These are phyloP conservation scores for Scomber scombrus DNA, from an alignment of 2,113 vertebrate genomes.

Conservation along the genomic window DNA sequence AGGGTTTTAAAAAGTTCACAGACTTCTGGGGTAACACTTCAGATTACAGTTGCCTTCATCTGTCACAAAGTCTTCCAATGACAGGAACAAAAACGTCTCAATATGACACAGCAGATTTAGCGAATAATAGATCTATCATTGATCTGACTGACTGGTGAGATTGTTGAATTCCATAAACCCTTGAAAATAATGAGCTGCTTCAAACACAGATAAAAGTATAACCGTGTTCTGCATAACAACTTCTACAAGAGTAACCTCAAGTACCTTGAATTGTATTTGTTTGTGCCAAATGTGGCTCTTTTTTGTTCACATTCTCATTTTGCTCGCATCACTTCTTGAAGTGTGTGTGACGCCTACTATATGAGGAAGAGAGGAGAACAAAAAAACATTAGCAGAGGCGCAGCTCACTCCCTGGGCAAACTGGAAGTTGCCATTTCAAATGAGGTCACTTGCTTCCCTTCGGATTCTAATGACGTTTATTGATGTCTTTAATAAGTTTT, in stretches of 20 bases:
- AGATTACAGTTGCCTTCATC: background rate
- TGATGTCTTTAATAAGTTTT: constrained; percentile 79
- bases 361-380: background rate
- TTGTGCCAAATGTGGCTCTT: constrained; percentile 34
- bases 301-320: constrained; percentile 16
- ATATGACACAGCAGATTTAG: constrained; percentile 22
- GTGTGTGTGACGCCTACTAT: background rate
- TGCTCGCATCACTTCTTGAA: constrained; percentile 3
- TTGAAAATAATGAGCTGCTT: constrained; percentile 62
- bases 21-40: background rate
- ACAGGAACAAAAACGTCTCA: constrained; percentile 35
- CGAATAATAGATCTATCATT: constrained; percentile 36
- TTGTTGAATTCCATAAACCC: constrained; percentile 31
- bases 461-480: constrained; percentile 73
- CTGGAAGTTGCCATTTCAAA: constrained; percentile 60
- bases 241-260: constrained; percentile 24
- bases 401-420: constrained; percentile 49
- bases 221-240: constrained; percentile 36
- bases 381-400: constrained; percentile 23
- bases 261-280: constrained; percentile 49
- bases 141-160: constrained; percentile 41
- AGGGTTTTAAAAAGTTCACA: constrained; percentile 36
- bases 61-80: background rate
- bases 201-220: constrained; percentile 45
- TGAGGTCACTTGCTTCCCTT: constrained; percentile 70